Conservation (phyloP, 2,797 vertebrate species). For the Coendou prehensilis region DNA sequence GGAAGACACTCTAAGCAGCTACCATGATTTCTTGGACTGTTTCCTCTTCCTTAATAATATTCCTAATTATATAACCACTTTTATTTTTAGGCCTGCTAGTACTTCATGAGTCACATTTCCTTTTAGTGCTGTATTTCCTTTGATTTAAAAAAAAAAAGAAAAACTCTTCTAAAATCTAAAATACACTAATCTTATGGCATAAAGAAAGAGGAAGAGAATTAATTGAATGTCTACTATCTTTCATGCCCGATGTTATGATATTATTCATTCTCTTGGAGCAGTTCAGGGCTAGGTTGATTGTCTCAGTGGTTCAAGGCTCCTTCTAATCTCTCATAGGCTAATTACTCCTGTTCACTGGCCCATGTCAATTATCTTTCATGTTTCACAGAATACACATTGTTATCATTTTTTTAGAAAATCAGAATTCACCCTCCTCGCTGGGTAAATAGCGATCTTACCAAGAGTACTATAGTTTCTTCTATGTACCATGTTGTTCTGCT, state of each 20-base stretch:
- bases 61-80: neutral
- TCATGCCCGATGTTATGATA: neutral
- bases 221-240: neutral
- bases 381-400: neutral
- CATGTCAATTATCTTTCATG: neutral
- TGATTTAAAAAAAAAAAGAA: neutral
- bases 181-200: neutral
- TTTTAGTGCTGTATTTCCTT: neutral
- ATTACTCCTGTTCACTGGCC: neutral
- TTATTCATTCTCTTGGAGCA: neutral
- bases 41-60: neutral
- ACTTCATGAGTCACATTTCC: neutral
- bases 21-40: neutral
- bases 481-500: neutral
- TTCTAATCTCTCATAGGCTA: neutral
- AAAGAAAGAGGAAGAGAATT: conserved; percentile 18
- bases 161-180: neutral
- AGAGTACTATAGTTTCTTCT: neutral
- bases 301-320: neutral
- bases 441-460: neutral
- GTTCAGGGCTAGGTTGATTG: neutral
- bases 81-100: neutral
- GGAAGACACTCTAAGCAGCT: neutral
- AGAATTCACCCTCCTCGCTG: neutral
- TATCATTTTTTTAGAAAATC: conserved; percentile 13